Percentiles rank a stretch among this genome's conserved stretches.
Conservation (phyloP, 2,797 vertebrate genomes). For the Lateolabrax maculatus region DNA sequence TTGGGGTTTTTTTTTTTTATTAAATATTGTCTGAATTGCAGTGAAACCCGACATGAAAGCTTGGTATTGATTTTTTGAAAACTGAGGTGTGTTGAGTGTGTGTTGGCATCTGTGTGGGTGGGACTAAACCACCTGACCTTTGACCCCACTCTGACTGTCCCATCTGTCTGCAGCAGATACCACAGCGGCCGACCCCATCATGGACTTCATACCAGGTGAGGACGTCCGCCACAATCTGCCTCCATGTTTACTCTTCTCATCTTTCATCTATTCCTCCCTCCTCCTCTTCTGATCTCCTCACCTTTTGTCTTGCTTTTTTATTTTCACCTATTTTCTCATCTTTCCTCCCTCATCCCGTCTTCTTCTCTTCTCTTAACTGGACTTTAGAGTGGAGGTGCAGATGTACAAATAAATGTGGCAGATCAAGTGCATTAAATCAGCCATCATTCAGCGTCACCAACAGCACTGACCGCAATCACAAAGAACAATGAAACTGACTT, state of each 20-base stretch:
- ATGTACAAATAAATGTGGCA: slow-evolving; percentile 1
- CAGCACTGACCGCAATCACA: slow-evolving; percentile 4
- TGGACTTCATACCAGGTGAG: slow-evolving; percentile 81
- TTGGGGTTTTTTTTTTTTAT: background rate
- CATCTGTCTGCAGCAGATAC: slow-evolving; percentile 73
- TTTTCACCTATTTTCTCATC: background rate
- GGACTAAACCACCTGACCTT: slow-evolving; percentile 46
- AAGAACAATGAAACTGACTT: slow-evolving; percentile 37
- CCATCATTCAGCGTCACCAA: slow-evolving; percentile 45
- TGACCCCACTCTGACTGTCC: slow-evolving; percentile 65
- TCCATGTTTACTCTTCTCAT: slow-evolving; percentile 18
- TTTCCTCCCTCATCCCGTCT: too few relatives aligned
- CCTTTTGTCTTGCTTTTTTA: background rate
- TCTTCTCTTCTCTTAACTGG: background rate
- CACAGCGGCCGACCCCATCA: slow-evolving; percentile 40
- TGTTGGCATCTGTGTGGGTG: slow-evolving; percentile 60
- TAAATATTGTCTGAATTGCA: background rate
- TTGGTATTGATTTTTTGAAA: background rate
- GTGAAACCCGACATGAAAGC: background rate
- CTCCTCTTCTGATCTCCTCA: background rate
- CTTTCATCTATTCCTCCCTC: background rate
- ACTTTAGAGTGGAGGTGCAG: background rate
- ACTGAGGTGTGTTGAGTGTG: slow-evolving; percentile 7
- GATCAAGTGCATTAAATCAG: slow-evolving; percentile 23
- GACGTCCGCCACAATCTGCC: slow-evolving; percentile 23